Evolutionary conservation across 2,113 vertebrate species (phyloP).

Genomic region (Montifringilla adamsi): DNA sequence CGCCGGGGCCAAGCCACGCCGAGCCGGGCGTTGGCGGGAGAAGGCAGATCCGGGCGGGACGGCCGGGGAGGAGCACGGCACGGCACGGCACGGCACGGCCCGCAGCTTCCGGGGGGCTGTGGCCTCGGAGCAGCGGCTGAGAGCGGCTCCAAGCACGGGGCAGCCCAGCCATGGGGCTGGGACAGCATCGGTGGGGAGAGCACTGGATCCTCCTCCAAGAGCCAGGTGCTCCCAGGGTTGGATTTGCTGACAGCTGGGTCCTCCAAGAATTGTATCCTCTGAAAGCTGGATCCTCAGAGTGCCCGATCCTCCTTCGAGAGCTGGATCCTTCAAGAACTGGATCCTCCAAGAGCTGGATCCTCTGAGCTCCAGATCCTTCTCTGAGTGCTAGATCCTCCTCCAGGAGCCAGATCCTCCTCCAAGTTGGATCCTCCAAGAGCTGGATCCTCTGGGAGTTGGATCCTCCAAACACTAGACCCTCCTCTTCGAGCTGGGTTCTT

Average conservation of each 20-base stretch:
- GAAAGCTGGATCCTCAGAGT: not conserved
- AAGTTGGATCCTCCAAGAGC: not conserved
- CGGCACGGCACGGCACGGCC: not conserved
- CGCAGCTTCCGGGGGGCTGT: too few relatives aligned
- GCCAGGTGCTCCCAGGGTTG: not conserved
- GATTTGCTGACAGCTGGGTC: not conserved
- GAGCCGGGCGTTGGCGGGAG: not conserved
- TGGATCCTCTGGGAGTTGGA: not conserved
- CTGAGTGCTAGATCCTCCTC: not conserved
- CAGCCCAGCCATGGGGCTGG: not conserved
- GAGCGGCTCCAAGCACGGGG: fast-evolving
- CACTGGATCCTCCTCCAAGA: not conserved
- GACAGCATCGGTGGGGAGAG: not conserved
- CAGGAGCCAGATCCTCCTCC: not conserved
- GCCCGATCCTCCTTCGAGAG: not conserved
- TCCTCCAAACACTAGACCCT: not conserved
- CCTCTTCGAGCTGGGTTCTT: not conserved
- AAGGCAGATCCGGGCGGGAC: not conserved
- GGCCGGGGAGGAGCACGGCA: fast-evolving
- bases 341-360: not conserved
- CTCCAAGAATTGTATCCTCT: not conserved
- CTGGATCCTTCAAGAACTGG: not conserved
- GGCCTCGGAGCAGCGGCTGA: fast-evolving
- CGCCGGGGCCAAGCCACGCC: not conserved
- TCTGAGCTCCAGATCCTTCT: not conserved